Evolutionary conservation across 2,113 vertebrate species (phyloP).

Genomic region (Struthidea cinerea): DNA sequence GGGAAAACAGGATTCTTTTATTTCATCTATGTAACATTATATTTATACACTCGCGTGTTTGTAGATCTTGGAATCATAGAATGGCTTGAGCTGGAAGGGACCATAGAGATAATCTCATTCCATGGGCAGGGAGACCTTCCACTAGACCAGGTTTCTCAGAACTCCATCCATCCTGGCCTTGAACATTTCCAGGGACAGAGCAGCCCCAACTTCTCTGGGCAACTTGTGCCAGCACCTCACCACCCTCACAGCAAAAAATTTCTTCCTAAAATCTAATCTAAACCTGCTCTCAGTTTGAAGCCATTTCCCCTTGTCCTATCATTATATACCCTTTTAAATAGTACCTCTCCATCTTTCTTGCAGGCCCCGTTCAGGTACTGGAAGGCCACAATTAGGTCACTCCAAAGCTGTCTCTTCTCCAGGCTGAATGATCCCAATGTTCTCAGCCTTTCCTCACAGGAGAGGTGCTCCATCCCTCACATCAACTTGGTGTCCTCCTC

Average conservation of each 20-base stretch:
- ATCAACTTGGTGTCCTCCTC: neutral
- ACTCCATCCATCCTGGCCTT: neutral
- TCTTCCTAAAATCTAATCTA: neutral
- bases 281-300: neutral
- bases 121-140: neutral
- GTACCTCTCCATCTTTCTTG: neutral
- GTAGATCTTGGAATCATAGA: neutral
- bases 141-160: neutral
- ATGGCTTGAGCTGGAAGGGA: neutral
- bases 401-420: neutral
- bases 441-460: neutral
- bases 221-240: neutral
- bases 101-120: neutral
- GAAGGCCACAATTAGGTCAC: neutral
- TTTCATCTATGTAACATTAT: neutral
- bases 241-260: neutral
- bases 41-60: neutral
- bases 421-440: neutral
- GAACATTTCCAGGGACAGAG: neutral
- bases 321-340: neutral
- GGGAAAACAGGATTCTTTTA: neutral
- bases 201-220: neutral
- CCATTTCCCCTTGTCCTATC: neutral
- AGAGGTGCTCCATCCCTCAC: neutral
- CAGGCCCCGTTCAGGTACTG: neutral